Evolutionary conservation across 2,888 invertebrate genomes (phyloP).

Genomic region (Meteorus cinctellus): DNA sequence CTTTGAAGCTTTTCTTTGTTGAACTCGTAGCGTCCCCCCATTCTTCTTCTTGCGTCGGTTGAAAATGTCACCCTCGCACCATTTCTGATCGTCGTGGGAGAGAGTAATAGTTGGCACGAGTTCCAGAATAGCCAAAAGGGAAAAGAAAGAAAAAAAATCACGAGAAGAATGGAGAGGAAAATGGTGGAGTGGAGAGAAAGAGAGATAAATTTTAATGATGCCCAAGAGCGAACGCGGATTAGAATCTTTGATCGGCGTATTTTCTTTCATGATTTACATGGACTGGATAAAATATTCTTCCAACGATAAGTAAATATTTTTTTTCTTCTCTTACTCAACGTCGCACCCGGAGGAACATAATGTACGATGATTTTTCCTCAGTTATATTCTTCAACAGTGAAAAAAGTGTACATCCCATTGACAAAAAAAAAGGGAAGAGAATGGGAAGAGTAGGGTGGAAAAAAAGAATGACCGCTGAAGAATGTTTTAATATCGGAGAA

Average conservation of each 20-base stretch:
- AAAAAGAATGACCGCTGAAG: constrained; percentile 45
- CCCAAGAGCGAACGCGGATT: constrained; percentile 21
- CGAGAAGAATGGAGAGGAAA: constrained; percentile 25
- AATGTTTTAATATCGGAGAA: constrained; percentile 58
- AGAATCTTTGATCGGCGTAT: constrained; percentile 21
- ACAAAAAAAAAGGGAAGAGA: background rate
- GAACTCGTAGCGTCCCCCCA: too few relatives aligned
- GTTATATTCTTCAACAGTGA: background rate
- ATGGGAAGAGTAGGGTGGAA: background rate
- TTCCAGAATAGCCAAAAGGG: constrained; percentile 12
- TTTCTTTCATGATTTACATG: background rate
- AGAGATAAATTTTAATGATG: constrained; percentile 37
- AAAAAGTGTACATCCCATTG: constrained; percentile 1
- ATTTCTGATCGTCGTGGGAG: constrained; percentile 42
- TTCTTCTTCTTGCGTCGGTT: background rate
- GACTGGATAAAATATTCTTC: background rate
- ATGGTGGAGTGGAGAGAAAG: constrained; percentile 27
- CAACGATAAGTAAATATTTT: constrained; percentile 1
- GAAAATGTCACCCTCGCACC: background rate
- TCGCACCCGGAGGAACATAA: background rate
- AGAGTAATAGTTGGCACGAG: constrained; percentile 38
- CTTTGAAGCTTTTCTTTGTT: constrained; percentile 11
- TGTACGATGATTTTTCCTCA: background rate
- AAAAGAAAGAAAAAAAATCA: background rate
- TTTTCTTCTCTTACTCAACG: background rate